A percentile compares a stretch with the other conserved stretches of the same genome.
Evolutionary conservation across 2,888 invertebrate genomes (phyloP).

Genomic region (Petrolisthes manimaculis): DNA sequence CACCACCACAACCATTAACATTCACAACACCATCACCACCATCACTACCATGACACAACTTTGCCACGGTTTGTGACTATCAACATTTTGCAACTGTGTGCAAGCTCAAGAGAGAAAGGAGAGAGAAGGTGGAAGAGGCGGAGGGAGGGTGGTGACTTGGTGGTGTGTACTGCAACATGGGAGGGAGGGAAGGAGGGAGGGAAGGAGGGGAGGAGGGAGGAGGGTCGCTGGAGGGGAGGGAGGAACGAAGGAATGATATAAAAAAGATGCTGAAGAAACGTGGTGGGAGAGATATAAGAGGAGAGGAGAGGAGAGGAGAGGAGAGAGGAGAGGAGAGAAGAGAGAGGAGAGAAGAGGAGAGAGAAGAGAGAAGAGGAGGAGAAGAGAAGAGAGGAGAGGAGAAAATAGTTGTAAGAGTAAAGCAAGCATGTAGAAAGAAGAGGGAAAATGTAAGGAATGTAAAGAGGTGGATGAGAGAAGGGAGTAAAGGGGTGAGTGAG

Average conservation of each 20-base stretch:
- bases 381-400: neutral
- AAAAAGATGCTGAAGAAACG: neutral
- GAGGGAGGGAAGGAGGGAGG: neutral
- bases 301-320: neutral
- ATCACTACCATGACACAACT: neutral
- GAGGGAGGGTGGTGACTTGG: neutral
- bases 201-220: neutral
- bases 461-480: neutral
- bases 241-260: neutral
- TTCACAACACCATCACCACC: neutral
- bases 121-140: neutral
- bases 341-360: neutral
- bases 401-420: neutral
- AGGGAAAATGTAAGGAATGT: neutral
- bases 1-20: neutral
- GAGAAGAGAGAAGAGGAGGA: neutral
- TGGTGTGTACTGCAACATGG: too few relatives aligned
- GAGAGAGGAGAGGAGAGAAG: neutral
- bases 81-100: neutral
- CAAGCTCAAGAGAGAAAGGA: neutral
- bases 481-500: neutral
- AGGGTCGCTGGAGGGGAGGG: neutral
- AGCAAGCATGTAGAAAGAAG: neutral
- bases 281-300: neutral
- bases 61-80: neutral